A percentile compares a stretch with the other conserved stretches of the same genome.
Evolutionary conservation across 2,888 invertebrate genomes (phyloP).

Genomic region (Rhingia campestris): DNA sequence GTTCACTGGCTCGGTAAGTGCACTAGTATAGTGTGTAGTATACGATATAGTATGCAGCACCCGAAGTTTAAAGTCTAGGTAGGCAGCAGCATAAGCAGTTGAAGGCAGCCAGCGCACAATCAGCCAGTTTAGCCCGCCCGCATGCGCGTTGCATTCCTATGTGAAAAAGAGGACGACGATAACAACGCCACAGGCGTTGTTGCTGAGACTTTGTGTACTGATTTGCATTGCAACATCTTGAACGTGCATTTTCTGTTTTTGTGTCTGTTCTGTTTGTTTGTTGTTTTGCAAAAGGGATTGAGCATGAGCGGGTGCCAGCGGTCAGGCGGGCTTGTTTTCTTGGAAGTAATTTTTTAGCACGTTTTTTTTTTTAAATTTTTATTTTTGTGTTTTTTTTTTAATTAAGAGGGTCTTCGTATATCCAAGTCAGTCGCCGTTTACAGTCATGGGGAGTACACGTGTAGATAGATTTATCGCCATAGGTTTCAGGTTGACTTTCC

Average conservation of each 20-base stretch:
- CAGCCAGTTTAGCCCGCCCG: conserved; percentile 50
- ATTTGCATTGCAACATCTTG: conserved; percentile 70
- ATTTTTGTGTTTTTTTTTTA: conserved; percentile 31
- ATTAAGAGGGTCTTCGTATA: conserved; percentile 52
- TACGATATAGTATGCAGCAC: conserved; percentile 28
- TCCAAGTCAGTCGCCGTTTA: conserved; percentile 13
- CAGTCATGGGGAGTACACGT: conserved; percentile 47
- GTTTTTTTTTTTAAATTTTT: conserved; percentile 10
- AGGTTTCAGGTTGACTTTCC: conserved; percentile 60
- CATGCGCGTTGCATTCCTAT: conserved; percentile 47
- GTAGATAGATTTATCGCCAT: conserved; percentile 60
- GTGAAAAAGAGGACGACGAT: conserved; percentile 19
- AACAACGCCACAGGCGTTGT: conserved; percentile 37
- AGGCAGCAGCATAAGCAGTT: background rate
- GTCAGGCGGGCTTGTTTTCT: conserved; percentile 50
- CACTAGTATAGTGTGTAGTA: conserved; percentile 8
- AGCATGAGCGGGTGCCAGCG: conserved; percentile 28
- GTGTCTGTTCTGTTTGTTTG: conserved; percentile 41
- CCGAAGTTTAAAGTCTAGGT: conserved; percentile 31
- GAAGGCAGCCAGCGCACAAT: conserved; percentile 8
- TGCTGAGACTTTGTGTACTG: conserved; percentile 49
- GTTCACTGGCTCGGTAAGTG: conserved; percentile 52
- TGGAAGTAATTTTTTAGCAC: conserved; percentile 59
- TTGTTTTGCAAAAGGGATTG: conserved; percentile 27
- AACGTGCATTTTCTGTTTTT: conserved; percentile 56